phyloP scores from a whole-genome alignment of 2,113 vertebrate genomes.

The Bothrops jararaca region DNA sequence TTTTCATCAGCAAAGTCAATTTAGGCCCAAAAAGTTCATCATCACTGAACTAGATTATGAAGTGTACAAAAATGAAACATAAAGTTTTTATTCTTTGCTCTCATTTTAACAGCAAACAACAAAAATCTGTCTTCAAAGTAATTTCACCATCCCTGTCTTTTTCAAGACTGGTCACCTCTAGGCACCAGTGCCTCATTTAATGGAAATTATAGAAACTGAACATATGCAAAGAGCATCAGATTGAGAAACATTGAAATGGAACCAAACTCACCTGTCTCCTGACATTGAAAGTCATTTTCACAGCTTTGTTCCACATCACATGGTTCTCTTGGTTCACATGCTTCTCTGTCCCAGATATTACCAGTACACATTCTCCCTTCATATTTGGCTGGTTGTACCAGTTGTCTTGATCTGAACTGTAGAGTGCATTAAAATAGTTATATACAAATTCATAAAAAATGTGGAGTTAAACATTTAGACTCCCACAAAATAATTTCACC shows the following conservation, averaged over 20 bases:
- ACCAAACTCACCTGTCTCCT: constrained; percentile 73
- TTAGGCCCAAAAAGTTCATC: neutral
- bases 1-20: neutral
- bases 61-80: neutral
- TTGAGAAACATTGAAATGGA: neutral
- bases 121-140: neutral
- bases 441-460: neutral
- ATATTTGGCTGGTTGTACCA: constrained; percentile 74
- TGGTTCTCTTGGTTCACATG: constrained; percentile 55
- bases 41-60: neutral
- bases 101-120: neutral
- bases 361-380: constrained; percentile 71
- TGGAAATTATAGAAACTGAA: neutral
- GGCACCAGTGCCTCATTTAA: neutral
- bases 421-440: constrained; percentile 7
- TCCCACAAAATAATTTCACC: constrained; percentile 7
- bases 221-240: neutral
- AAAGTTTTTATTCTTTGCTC: neutral
- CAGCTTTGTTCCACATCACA: constrained; percentile 74
- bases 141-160: neutral
- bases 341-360: constrained; percentile 73
- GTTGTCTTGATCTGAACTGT: constrained; percentile 76
- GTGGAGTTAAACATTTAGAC: neutral
- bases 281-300: constrained; percentile 80
- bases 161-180: neutral